Conservation (phyloP, 2,113 vertebrate genomes). For the Gulo gulo region DNA sequence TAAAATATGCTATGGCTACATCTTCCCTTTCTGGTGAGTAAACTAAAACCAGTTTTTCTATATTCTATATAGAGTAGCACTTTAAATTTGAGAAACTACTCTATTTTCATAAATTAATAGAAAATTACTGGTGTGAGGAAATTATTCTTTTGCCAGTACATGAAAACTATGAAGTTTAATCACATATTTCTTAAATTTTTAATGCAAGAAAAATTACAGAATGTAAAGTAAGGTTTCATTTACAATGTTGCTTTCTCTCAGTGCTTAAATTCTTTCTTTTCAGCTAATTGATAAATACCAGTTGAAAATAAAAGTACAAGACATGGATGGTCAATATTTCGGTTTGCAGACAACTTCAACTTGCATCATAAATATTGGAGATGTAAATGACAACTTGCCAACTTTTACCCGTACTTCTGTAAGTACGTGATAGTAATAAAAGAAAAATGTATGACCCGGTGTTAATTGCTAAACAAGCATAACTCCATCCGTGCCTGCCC, state of each 20-base stretch:
- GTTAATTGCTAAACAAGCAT: neutral
- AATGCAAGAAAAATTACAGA: neutral
- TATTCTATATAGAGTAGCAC: neutral
- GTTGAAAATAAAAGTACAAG: constrained; percentile 85
- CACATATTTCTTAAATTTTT: neutral
- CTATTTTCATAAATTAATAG: neutral
- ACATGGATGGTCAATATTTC: constrained; percentile 83
- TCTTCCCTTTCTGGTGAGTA: constrained; percentile 6
- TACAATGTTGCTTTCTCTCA: neutral
- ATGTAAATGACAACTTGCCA: constrained; percentile 91
- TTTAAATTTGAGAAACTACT: constrained; percentile 3
- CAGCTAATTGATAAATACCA: constrained; percentile 81
- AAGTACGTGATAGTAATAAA: constrained; percentile 73
- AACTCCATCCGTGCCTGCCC: neutral
- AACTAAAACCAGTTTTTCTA: neutral
- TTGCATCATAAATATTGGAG: constrained; percentile 84
- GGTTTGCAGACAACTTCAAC: constrained; percentile 85
- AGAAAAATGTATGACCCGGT: neutral
- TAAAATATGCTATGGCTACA: neutral
- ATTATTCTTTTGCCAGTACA: neutral
- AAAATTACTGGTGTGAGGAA: neutral
- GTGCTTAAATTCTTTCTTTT: constrained; percentile 58
- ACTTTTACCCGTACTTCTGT: constrained; percentile 85
- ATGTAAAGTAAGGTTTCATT: neutral
- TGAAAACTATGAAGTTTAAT: neutral